Evolutionary conservation across 1,140 invertebrate species (phyloP).

Genomic region (Rhyacophila brunnea): DNA sequence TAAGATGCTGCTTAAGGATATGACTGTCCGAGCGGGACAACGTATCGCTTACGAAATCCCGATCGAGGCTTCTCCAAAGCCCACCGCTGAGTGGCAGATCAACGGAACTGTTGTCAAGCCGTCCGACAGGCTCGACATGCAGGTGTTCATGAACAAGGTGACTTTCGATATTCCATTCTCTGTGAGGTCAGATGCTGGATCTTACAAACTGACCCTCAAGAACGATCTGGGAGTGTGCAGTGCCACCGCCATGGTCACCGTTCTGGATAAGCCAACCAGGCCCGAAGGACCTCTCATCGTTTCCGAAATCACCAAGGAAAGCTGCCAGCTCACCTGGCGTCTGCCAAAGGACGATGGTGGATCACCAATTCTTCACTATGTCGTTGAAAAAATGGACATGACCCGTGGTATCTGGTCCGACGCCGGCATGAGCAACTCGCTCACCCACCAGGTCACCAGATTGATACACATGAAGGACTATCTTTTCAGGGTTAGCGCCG

Average conservation of each 20-base stretch:
- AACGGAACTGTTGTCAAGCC: constrained; percentile 75
- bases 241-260: constrained; percentile 82
- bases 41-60: constrained; percentile 86
- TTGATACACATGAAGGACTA: constrained; percentile 93
- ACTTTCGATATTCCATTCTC: constrained; percentile 86
- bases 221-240: constrained; percentile 82
- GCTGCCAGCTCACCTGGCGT: constrained; percentile 82
- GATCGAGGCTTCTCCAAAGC: constrained; percentile 80
- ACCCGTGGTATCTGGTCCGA: constrained; percentile 93
- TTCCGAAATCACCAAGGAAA: constrained; percentile 84
- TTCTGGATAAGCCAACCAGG: constrained; percentile 82
- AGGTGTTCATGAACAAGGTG: constrained; percentile 72
- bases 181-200: constrained; percentile 76
- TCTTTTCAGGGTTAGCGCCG: constrained; percentile 86
- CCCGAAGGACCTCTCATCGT: constrained; percentile 87
- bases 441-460: constrained; percentile 80
- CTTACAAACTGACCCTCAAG: constrained; percentile 80
- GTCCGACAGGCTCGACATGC: constrained; percentile 69
- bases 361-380: constrained; percentile 91
- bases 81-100: constrained; percentile 85
- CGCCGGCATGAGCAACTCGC: constrained; percentile 81
- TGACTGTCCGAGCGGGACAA: constrained; percentile 87
- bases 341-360: constrained; percentile 87
- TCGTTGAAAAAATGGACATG: constrained; percentile 97
- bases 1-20: constrained; percentile 76